phyloP scores from a whole-genome alignment of 1,140 invertebrate species.

The Apis dorsata region DNA sequence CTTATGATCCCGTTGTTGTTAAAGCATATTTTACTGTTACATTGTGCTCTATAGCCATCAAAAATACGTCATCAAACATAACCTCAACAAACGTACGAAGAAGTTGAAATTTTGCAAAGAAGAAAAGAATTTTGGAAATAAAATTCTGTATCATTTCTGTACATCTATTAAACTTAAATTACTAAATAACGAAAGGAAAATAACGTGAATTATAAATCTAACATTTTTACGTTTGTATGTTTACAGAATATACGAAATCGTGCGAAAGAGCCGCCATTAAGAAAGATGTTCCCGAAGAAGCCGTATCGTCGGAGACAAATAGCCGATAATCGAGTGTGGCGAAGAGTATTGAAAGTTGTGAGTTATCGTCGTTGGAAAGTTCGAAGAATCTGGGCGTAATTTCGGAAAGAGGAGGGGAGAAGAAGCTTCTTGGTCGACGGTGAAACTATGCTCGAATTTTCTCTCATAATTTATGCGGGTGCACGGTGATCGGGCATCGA shows the following conservation, averaged over 20 bases:
- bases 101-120: too few relatives aligned
- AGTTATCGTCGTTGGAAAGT: conserved; percentile 60
- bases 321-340: conserved; percentile 24
- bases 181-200: not conserved
- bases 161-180: too few relatives aligned
- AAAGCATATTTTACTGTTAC: too few relatives aligned
- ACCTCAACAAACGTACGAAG: too few relatives aligned
- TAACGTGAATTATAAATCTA: not conserved
- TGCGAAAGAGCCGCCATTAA: not conserved
- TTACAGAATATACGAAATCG: not conserved
- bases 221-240: not conserved
- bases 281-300: not conserved
- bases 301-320: conserved; percentile 38
- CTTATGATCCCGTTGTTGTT: too few relatives aligned
- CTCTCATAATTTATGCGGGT: conserved; percentile 59
- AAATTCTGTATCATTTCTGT: too few relatives aligned
- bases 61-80: too few relatives aligned
- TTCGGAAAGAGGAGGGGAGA: conserved; percentile 32
- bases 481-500: conserved; percentile 29
- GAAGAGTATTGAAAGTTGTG: conserved; percentile 53
- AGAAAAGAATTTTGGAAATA: too few relatives aligned
- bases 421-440: conserved; percentile 10
- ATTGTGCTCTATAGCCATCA: too few relatives aligned
- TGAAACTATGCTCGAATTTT: conserved; percentile 63
- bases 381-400: conserved; percentile 62